Evolutionary conservation across 2,888 invertebrate genomes (phyloP).

Genomic region (Netelia melanura): DNA sequence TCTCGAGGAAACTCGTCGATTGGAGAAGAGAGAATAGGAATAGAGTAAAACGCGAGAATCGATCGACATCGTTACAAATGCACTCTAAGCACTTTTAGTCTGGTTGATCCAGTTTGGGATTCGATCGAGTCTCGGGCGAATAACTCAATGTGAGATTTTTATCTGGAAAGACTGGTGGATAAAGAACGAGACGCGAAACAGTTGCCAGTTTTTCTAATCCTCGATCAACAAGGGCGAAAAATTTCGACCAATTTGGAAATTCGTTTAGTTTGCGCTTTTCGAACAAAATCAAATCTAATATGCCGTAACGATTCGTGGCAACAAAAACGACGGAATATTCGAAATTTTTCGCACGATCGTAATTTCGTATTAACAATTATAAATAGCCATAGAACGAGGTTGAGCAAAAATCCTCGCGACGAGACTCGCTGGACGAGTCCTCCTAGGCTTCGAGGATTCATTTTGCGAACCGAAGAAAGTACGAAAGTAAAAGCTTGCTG

Average conservation of each 20-base stretch:
- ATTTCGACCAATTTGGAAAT: slow-evolving; percentile 28
- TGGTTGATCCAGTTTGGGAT: slow-evolving; percentile 82
- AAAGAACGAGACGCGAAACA: neutral
- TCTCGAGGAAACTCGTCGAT: slow-evolving; percentile 50
- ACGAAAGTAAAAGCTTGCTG: slow-evolving; percentile 58
- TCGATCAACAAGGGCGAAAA: slow-evolving; percentile 58
- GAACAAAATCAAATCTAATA: neutral
- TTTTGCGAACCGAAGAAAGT: slow-evolving; percentile 60
- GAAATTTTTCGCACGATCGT: slow-evolving; percentile 65
- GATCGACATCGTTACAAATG: slow-evolving; percentile 76
- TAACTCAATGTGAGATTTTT: slow-evolving; percentile 37
- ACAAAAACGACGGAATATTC: slow-evolving; percentile 44
- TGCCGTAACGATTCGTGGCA: slow-evolving; percentile 51
- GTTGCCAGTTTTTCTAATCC: slow-evolving; percentile 46
- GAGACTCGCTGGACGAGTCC: slow-evolving; percentile 81
- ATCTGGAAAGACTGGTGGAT: slow-evolving; percentile 8
- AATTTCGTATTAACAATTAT: slow-evolving; percentile 65
- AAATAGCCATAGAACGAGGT: slow-evolving; percentile 61
- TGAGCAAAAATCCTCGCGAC: slow-evolving; percentile 56
- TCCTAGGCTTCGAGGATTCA: slow-evolving; percentile 43
- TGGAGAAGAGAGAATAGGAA: slow-evolving; percentile 33
- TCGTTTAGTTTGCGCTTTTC: neutral
- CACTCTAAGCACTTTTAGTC: slow-evolving; percentile 67
- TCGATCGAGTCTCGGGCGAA: slow-evolving; percentile 78
- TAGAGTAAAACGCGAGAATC: slow-evolving; percentile 71